Evolutionary conservation across 2,888 invertebrate genomes (phyloP).

Genomic region (Sisyra terminalis): DNA sequence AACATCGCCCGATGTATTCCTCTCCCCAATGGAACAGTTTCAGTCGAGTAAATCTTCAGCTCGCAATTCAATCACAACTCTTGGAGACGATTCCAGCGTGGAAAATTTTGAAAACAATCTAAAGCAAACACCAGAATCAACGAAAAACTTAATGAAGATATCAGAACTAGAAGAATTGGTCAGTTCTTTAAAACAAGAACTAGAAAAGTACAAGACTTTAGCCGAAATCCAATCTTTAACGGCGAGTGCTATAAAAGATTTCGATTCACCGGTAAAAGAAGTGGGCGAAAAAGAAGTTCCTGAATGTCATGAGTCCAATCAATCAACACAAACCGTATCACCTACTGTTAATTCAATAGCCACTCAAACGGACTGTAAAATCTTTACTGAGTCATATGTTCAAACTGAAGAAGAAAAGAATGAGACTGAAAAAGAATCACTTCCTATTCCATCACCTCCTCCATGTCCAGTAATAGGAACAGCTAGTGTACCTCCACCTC

Average conservation of each 20-base stretch:
- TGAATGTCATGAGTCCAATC: no score
- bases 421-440: conserved; percentile 4
- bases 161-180: conserved; percentile 25
- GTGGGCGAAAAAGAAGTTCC: background rate
- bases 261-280: conserved; percentile 27
- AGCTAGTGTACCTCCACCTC: conserved; percentile 14
- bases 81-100: no score
- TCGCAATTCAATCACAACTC: background rate
- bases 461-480: conserved; percentile 9
- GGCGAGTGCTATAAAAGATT: conserved; percentile 33
- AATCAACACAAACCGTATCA: background rate
- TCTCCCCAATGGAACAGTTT: no score
- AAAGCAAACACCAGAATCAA: conserved; percentile 2
- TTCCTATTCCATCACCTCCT: conserved; percentile 8
- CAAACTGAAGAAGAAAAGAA: background rate
- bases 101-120: background rate
- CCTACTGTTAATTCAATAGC: conserved; percentile 3
- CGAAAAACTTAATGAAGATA: conserved; percentile 15
- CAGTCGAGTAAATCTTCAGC: background rate
- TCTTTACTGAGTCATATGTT: conserved; percentile 5
- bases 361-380: conserved; percentile 7
- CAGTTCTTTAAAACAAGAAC: conserved; percentile 26
- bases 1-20: conserved; percentile 1
- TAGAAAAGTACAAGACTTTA: conserved; percentile 39
- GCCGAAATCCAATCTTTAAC: conserved; percentile 37